Percentiles rank a stretch among this genome's conserved stretches.
These are phyloP conservation scores for Cheilosia urbana DNA, from an alignment of 2,888 invertebrate genomes.

Conservation along the genomic window DNA sequence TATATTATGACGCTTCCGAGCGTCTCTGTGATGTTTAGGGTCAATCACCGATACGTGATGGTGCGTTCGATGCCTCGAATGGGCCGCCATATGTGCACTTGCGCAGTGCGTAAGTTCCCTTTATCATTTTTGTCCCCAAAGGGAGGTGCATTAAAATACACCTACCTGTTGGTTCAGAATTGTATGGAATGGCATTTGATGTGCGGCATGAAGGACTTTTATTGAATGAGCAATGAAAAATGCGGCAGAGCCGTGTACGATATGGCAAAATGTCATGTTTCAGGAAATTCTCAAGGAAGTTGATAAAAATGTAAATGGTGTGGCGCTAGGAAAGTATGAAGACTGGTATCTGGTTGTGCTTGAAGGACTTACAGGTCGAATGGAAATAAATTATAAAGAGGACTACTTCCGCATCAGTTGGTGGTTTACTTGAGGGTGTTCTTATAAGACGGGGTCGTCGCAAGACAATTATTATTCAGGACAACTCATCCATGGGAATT, in stretches of 20 bases:
- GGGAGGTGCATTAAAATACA: slow-evolving; percentile 38
- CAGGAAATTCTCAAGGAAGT: slow-evolving; percentile 9
- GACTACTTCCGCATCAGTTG: no score
- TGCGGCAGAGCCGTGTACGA: background rate
- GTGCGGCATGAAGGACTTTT: slow-evolving; percentile 28
- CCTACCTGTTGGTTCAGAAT: slow-evolving; percentile 30
- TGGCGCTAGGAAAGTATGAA: background rate
- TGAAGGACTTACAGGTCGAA: no score
- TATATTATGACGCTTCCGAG: slow-evolving; percentile 55
- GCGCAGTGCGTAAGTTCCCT: slow-evolving; percentile 26
- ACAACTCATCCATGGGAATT: no score
- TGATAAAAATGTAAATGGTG: background rate
- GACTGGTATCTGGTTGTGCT: background rate
- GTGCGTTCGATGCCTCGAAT: slow-evolving; percentile 35
- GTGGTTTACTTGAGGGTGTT: no score
- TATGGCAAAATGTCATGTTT: slow-evolving; percentile 4
- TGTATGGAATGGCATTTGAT: slow-evolving; percentile 34
- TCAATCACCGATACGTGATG: slow-evolving; percentile 75
- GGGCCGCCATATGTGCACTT: slow-evolving; percentile 1
- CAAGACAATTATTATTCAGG: no score
- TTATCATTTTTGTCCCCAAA: slow-evolving; percentile 34
- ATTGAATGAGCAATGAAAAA: slow-evolving; percentile 6
- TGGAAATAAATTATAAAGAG: no score
- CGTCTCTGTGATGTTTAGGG: slow-evolving; percentile 60
- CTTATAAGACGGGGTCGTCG: no score